Base-by-base conservation (phyloP, 2,797 vertebrate genomes). In the Chromobotia macracanthus region DNA sequence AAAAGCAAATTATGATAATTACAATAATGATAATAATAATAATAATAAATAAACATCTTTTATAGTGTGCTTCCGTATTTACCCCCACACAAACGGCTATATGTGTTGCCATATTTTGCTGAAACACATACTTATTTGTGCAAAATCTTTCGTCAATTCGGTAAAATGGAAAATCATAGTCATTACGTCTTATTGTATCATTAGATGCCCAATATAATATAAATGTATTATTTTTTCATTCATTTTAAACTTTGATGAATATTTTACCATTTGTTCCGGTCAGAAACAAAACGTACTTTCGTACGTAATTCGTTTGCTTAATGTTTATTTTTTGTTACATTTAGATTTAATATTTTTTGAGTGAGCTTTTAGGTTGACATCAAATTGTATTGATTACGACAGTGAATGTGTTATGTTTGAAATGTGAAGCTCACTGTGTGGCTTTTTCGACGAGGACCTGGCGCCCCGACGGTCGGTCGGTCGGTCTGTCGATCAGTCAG, bases 11-110 rank as follows among this genome's bases (percentile, higher is more conserved):
- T 21, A 38, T 38, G 1, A 38, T 51, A 38, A 35, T 31, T 19
- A 21, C 19, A 48, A 16, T 12, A 21, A 9, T 3, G n/a, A 8
- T 5, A 75, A 3, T 12, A 23, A 21, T 0, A 44, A 56, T n/a
- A 19, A 5, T n/a, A 38, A 19, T 18, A 1, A 64, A 25, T 23
- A 2, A 60, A 8, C n/a, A 55, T 58, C 56, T 58, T 60, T 13
- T 5, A 60, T 70, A 21, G 86, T 77, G 82, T 65, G 86, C 91
- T 94, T 94, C 94, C 94, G 93, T 94, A 90, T 94, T 94, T 93
- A 94, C 92, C 92, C 91, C 90, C 89, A 86, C 91, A 90, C 86
- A 82, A 83, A 83, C 82, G 31, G 46, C 13, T 21, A 31, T 21
- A 15, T 7, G 48, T 70, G 76, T 79, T 79, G 68, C 76, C 68